Conservation (phyloP, 2,797 vertebrate species). For the Caiman crocodilus region DNA sequence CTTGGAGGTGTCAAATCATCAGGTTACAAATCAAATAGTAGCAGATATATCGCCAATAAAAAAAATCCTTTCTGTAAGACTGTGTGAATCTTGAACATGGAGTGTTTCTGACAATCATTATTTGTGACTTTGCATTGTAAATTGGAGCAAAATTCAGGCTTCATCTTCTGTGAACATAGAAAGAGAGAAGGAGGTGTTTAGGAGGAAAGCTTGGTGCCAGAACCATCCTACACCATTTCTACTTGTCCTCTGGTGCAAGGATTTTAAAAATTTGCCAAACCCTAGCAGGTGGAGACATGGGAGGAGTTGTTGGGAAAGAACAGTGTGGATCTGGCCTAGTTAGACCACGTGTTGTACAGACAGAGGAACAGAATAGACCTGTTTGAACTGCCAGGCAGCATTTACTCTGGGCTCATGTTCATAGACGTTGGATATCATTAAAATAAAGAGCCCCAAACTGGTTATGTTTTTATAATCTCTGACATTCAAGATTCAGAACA, state of each 20-base stretch:
- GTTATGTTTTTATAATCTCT: not conserved
- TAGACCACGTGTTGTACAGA: slow-evolving; percentile 2
- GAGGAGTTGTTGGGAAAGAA: slow-evolving; percentile 3
- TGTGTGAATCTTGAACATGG: not conserved
- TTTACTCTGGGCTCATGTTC: not conserved
- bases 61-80: not conserved
- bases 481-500: not conserved
- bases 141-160: not conserved
- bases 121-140: not conserved
- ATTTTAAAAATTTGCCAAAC: slow-evolving; percentile 21
- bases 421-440: not conserved
- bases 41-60: not conserved
- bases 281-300: slow-evolving; percentile 34
- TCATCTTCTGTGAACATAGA: not conserved
- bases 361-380: not conserved
- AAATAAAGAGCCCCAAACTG: not conserved
- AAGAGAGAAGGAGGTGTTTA: not conserved
- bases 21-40: not conserved
- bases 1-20: not conserved
- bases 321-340: slow-evolving; percentile 7
- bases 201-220: not conserved
- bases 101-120: not conserved
- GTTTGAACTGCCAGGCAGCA: fast-evolving
- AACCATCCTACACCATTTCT: slow-evolving; percentile 9
- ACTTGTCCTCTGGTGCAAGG: not conserved